Evolutionary conservation across 2,113 vertebrate genomes (phyloP).

Genomic region (Brienomyrus brachyistius): DNA sequence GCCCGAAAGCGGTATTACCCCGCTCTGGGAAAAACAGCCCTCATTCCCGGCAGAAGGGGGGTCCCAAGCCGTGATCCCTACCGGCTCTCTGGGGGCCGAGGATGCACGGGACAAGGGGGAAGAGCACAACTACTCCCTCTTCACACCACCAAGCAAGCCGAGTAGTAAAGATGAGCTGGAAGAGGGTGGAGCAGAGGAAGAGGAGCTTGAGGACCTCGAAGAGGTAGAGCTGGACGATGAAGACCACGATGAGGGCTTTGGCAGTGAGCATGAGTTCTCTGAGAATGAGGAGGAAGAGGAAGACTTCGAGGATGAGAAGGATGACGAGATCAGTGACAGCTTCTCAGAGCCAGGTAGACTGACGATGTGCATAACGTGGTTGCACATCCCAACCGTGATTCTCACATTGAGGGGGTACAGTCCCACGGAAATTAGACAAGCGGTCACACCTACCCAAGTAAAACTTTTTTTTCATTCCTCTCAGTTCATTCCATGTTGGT

Average conservation of each 20-base stretch:
- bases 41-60: conserved; percentile 34
- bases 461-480: background rate
- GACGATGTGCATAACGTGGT: background rate
- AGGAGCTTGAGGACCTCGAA: conserved; percentile 73
- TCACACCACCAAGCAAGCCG: conserved; percentile 72
- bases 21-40: conserved; percentile 29
- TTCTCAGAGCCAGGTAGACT: conserved; percentile 92
- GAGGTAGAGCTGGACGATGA: conserved; percentile 84
- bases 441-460: background rate
- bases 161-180: conserved; percentile 49
- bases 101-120: conserved; percentile 91
- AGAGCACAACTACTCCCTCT: conserved; percentile 97
- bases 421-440: background rate
- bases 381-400: background rate
- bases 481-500: background rate
- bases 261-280: conserved; percentile 91
- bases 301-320: conserved; percentile 85
- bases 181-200: conserved; percentile 63
- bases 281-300: conserved; percentile 77
- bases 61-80: conserved; percentile 53
- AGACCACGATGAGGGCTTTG: conserved; percentile 95
- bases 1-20: conserved; percentile 42
- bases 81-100: conserved; percentile 59
- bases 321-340: conserved; percentile 92
- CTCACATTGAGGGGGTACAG: background rate